Conservation (phyloP, 1,140 invertebrate species). For the Drosophila simulans region DNA sequence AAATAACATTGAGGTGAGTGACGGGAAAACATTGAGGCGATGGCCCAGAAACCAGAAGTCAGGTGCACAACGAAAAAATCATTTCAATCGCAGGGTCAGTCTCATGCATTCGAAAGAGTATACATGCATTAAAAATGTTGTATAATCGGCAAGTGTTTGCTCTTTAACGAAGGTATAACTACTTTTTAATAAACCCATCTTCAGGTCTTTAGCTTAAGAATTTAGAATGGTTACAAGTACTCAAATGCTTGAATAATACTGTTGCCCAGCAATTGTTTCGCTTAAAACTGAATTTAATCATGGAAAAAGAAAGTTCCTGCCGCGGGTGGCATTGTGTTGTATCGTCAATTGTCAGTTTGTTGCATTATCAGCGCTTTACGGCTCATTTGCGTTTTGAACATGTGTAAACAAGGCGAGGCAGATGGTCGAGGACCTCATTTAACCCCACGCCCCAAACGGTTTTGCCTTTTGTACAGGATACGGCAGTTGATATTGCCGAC, state of each 20-base stretch:
- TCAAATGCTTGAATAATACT: too few relatives aligned
- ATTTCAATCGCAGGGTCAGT: not conserved
- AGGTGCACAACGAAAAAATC: not conserved
- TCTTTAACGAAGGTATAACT: too few relatives aligned
- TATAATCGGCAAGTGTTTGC: too few relatives aligned
- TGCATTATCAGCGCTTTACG: slow-evolving; percentile 78
- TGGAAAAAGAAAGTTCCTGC: not conserved
- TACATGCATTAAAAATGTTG: not conserved
- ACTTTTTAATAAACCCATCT: too few relatives aligned
- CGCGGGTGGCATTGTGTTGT: slow-evolving; percentile 1
- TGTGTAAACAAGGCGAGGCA: slow-evolving; percentile 72
- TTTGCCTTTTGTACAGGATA: slow-evolving; percentile 27
- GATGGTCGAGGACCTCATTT: slow-evolving; percentile 9
- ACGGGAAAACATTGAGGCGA: slow-evolving; percentile 2
- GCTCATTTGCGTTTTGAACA: slow-evolving; percentile 80
- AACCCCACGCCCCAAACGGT: not conserved
- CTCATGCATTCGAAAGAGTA: not conserved
- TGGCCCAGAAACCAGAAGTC: not conserved
- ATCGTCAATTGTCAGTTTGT: slow-evolving; percentile 74
- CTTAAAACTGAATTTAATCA: not conserved
- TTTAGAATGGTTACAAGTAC: too few relatives aligned
- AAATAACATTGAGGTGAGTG: not conserved
- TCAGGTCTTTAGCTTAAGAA: too few relatives aligned
- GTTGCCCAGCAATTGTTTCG: too few relatives aligned
- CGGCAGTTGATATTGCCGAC: slow-evolving; percentile 32